Conservation (phyloP, 2,888 invertebrate species). For the Habrosyne pyritoides region DNA sequence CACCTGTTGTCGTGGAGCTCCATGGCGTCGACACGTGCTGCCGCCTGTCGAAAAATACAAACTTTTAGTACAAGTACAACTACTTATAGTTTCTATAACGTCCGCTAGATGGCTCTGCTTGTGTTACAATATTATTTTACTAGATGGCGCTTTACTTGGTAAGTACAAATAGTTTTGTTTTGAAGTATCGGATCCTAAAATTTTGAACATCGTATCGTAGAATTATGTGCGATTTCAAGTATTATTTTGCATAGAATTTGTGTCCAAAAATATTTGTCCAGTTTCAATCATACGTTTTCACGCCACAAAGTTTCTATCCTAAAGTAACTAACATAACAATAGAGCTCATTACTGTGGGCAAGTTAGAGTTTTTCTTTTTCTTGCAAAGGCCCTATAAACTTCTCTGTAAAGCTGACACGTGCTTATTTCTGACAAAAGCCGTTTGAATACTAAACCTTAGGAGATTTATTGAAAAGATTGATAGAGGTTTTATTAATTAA, state of each 20-base stretch:
- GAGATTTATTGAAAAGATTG: too few relatives aligned
- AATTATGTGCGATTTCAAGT: too few relatives aligned
- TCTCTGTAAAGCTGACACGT: neutral
- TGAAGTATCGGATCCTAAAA: too few relatives aligned
- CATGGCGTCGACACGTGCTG: conserved; percentile 85
- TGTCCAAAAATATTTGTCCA: neutral
- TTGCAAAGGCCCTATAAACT: neutral
- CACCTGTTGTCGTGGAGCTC: conserved; percentile 80
- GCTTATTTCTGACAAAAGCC: neutral
- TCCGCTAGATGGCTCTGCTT: conserved; percentile 19
- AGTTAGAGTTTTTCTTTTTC: neutral
- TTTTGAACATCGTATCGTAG: too few relatives aligned
- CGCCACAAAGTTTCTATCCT: neutral
- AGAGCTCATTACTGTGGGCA: neutral
- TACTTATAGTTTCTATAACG: neutral
- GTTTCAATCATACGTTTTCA: neutral
- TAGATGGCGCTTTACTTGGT: conserved; percentile 39
- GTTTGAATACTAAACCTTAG: too few relatives aligned
- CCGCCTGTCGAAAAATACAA: conserved; percentile 79
- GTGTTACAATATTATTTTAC: conserved; percentile 9
- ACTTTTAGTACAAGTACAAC: conserved; percentile 29
- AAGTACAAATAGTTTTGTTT: conserved; percentile 1
- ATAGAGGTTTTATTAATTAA: too few relatives aligned
- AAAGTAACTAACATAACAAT: neutral
- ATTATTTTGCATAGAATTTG: too few relatives aligned